Evolutionary conservation across 2,888 invertebrate genomes (phyloP).

Genomic region (Eupithecia exiguata): DNA sequence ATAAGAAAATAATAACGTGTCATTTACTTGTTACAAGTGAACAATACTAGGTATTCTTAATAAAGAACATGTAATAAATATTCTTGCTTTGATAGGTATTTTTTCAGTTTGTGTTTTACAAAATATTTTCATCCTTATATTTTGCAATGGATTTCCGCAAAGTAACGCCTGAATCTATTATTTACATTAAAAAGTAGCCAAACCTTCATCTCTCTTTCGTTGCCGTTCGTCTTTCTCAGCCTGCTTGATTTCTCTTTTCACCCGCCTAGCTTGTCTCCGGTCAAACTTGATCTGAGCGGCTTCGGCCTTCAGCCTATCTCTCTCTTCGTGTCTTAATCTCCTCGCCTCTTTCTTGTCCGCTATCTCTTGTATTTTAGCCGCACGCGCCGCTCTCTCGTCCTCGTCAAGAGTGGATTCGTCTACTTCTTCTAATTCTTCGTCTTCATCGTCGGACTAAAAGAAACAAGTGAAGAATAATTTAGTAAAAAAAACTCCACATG

Average conservation of each 20-base stretch:
- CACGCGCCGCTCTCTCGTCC: conserved; percentile 69
- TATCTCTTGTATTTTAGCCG: conserved; percentile 58
- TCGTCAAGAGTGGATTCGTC: conserved; percentile 73
- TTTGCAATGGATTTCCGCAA: too few species aligned
- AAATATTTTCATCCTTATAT: too few species aligned
- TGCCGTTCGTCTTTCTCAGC: conserved; percentile 64
- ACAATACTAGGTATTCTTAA: too few species aligned
- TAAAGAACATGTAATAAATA: too few species aligned
- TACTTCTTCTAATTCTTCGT: conserved; percentile 71
- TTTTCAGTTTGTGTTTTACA: too few species aligned
- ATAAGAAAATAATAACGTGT: too few species aligned
- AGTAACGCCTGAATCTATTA: too few species aligned
- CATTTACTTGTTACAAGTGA: too few species aligned
- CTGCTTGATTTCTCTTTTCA: conserved; percentile 67
- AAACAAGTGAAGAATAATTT: neutral
- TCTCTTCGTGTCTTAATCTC: conserved; percentile 61
- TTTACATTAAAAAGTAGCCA: too few species aligned
- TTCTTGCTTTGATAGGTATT: too few species aligned
- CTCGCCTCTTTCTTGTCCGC: conserved; percentile 58
- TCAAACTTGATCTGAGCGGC: conserved; percentile 62
- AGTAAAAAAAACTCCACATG: neutral
- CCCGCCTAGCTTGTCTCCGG: conserved; percentile 63
- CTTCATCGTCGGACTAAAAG: conserved; percentile 60
- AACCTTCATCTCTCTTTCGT: conserved; percentile 65
- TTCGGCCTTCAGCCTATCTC: conserved; percentile 60